These are phyloP conservation scores for Melospiza georgiana DNA, from an alignment of 2,113 vertebrate species.

Conservation along the genomic window DNA sequence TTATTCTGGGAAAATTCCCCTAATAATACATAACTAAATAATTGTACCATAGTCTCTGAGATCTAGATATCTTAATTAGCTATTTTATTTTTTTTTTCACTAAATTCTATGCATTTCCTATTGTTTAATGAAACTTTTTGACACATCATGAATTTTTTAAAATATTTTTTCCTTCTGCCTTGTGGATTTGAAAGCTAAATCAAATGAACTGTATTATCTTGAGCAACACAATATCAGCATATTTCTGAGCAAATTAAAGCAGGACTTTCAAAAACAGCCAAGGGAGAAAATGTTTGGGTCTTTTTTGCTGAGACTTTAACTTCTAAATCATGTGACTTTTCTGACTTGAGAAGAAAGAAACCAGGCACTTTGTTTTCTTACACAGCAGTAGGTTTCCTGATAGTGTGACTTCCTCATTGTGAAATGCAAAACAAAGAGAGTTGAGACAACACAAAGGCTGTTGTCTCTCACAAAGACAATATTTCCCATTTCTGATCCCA, in stretches of 20 bases:
- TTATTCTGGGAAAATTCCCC: neutral
- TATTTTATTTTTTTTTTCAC: neutral
- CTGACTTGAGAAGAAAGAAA: conserved; percentile 28
- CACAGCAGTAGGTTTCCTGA: neutral
- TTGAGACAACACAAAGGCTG: neutral
- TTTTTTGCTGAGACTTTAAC: neutral
- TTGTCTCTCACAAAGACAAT: neutral
- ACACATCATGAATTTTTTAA: rapidly evolving
- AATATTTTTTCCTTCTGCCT: neutral
- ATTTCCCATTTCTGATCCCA: neutral
- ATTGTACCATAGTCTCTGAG: neutral
- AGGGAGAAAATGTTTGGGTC: neutral
- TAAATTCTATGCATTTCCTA: neutral
- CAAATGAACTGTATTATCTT: neutral
- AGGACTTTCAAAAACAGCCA: neutral
- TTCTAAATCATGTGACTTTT: conserved; percentile 25
- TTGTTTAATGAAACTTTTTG: neutral
- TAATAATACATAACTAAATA: neutral
- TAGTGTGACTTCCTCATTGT: conserved; percentile 14
- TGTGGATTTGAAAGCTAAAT: neutral
- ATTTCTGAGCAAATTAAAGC: conserved; percentile 1
- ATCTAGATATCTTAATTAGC: neutral
- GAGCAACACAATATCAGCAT: neutral
- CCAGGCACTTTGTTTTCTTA: neutral
- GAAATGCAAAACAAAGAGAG: neutral